Percentiles rank a stretch among this genome's conserved stretches.
These are phyloP conservation scores for Temnothorax unifasciatus DNA, from an alignment of 2,888 invertebrate genomes.

Conservation along the genomic window DNA sequence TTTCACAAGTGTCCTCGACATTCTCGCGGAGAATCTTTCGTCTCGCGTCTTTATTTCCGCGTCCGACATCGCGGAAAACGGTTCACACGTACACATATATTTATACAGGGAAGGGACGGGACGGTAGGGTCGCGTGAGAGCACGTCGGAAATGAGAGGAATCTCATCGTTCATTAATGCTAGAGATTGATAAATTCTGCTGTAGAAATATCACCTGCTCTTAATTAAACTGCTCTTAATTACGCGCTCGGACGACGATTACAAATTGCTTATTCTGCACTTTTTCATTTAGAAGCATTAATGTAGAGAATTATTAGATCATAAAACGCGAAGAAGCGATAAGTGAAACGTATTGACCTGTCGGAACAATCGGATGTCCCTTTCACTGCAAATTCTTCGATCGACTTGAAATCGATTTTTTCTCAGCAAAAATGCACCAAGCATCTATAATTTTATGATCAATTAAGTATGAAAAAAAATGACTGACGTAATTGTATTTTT, in stretches of 20 bases:
- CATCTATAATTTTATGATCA: neutral
- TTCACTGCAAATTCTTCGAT: constrained; percentile 1
- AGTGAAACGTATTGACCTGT: neutral
- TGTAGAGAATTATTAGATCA: constrained; percentile 8
- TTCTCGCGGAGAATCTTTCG: constrained; percentile 37
- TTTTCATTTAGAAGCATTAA: neutral
- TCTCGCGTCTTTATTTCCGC: constrained; percentile 25
- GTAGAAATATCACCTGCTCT: neutral
- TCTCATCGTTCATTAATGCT: neutral
- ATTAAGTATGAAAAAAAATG: neutral
- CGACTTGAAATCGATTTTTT: neutral
- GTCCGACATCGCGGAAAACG: neutral
- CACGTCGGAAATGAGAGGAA: constrained; percentile 1
- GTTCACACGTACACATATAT: neutral
- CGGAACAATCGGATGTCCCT: neutral
- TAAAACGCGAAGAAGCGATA: neutral
- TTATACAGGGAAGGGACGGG: neutral
- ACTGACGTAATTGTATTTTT: neutral
- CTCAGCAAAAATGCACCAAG: neutral
- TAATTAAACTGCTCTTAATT: neutral
- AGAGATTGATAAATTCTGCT: constrained; percentile 1
- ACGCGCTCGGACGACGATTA: neutral
- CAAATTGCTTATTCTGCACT: neutral
- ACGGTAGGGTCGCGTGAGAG: neutral
- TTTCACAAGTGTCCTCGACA: constrained; percentile 46